Conservation (phyloP, 2,888 invertebrate species). For the Lithophane leautieri region DNA sequence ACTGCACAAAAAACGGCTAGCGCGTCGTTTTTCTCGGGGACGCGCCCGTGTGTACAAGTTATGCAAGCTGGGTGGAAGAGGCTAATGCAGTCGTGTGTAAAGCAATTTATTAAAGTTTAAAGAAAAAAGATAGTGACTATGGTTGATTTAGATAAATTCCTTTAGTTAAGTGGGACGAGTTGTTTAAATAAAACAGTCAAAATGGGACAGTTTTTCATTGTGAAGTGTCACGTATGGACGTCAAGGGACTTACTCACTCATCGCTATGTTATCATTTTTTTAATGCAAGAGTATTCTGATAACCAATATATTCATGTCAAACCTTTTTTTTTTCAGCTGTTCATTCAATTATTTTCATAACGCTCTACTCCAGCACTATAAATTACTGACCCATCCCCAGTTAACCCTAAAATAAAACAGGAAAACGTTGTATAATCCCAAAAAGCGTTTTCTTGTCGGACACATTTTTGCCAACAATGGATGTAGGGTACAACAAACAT, state of each 20-base stretch:
- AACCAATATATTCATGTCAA: not conserved
- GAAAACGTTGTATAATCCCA: slow-evolving; percentile 52
- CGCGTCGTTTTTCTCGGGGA: too few species aligned
- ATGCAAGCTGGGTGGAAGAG: not conserved
- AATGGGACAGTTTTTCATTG: too few species aligned
- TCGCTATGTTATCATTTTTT: too few species aligned
- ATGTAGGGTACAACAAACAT: slow-evolving; percentile 60
- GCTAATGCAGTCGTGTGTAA: not conserved
- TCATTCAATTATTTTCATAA: slow-evolving; percentile 19
- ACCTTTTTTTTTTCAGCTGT: not conserved
- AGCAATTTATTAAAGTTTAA: too few species aligned
- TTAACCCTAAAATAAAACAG: slow-evolving; percentile 49
- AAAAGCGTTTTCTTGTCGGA: slow-evolving; percentile 65
- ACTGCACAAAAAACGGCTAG: too few species aligned
- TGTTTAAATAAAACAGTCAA: too few species aligned
- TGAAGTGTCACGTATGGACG: too few species aligned
- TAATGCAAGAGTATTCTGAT: not conserved
- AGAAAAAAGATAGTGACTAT: not conserved
- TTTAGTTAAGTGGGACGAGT: too few species aligned
- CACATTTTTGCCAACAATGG: slow-evolving; percentile 63
- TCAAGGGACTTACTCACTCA: too few species aligned
- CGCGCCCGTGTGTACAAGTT: not conserved
- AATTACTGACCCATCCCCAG: slow-evolving; percentile 18
- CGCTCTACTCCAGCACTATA: slow-evolving; percentile 21
- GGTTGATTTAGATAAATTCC: too few species aligned